phyloP scores from a whole-genome alignment of 2,113 vertebrate genomes.

The Columba livia region DNA sequence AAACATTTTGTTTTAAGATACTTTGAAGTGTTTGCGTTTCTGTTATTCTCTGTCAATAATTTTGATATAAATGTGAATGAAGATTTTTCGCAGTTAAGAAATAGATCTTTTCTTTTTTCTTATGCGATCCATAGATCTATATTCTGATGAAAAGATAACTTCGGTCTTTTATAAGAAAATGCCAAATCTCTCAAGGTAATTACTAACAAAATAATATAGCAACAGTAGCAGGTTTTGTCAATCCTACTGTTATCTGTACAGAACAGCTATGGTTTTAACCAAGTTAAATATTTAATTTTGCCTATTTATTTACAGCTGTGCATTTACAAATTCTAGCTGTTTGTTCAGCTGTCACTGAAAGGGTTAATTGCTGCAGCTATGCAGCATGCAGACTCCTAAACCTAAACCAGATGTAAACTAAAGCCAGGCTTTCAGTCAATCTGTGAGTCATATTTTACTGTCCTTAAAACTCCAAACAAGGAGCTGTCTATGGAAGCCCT shows the following conservation, averaged over 20 bases:
- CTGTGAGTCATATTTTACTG: conserved; percentile 71
- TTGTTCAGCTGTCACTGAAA: conserved; percentile 38
- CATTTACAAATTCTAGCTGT: background rate
- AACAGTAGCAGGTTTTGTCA: background rate
- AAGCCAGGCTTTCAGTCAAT: conserved; percentile 69
- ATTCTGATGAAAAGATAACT: background rate
- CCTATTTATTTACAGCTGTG: background rate
- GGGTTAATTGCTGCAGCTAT: conserved; percentile 64
- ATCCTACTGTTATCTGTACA: background rate
- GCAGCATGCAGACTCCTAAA: conserved; percentile 61
- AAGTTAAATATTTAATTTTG: background rate
- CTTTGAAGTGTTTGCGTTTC: background rate
- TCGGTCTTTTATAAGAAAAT: background rate
- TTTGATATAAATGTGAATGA: background rate
- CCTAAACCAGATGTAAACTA: conserved; percentile 75
- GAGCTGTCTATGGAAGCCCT: conserved; percentile 57
- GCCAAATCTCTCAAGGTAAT: background rate
- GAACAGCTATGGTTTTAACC: background rate
- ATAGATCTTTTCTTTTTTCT: background rate
- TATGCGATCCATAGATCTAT: background rate
- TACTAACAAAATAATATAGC: background rate
- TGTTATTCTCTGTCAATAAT: background rate
- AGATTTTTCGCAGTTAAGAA: background rate
- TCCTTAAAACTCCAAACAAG: conserved; percentile 72
- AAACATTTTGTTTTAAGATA: background rate